Evolutionary conservation across 2,797 vertebrate species (phyloP).

Genomic region (Danio choprae): DNA sequence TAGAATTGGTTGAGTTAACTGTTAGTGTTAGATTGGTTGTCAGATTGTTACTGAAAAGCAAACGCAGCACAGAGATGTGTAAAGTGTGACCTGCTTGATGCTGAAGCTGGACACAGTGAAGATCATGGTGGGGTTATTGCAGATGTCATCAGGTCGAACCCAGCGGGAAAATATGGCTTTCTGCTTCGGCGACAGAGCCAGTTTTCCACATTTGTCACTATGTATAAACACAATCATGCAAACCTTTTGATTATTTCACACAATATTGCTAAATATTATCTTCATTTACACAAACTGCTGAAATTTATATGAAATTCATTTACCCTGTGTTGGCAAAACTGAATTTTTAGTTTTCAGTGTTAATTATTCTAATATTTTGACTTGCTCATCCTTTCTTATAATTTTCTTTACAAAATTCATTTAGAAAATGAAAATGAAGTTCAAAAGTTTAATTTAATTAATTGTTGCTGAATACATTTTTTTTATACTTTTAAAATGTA

Average conservation of each 20-base stretch:
- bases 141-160: slow-evolving; percentile 95
- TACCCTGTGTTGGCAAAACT: neutral
- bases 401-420: too few relatives aligned
- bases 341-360: neutral
- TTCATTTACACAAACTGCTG: neutral
- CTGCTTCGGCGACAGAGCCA: slow-evolving; percentile 96
- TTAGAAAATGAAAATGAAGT: too few relatives aligned
- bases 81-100: slow-evolving; percentile 92
- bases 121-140: slow-evolving; percentile 96
- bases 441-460: too few relatives aligned
- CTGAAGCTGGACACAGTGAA: slow-evolving; percentile 99
- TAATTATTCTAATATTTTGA: neutral
- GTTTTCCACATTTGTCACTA: slow-evolving; percentile 92
- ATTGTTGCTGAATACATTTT: too few relatives aligned
- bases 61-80: neutral
- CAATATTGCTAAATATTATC: neutral
- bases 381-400: neutral
- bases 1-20: neutral
- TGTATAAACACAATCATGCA: slow-evolving; percentile 34
- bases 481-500: too few relatives aligned
- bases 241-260: neutral
- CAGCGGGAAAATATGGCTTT: slow-evolving; percentile 94
- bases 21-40: neutral
- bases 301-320: neutral
- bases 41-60: neutral